Percentiles rank a stretch among this genome's conserved stretches.
These are phyloP conservation scores for Gymnosoma rotundatum DNA, from an alignment of 2,888 invertebrate genomes.

Conservation along the genomic window DNA sequence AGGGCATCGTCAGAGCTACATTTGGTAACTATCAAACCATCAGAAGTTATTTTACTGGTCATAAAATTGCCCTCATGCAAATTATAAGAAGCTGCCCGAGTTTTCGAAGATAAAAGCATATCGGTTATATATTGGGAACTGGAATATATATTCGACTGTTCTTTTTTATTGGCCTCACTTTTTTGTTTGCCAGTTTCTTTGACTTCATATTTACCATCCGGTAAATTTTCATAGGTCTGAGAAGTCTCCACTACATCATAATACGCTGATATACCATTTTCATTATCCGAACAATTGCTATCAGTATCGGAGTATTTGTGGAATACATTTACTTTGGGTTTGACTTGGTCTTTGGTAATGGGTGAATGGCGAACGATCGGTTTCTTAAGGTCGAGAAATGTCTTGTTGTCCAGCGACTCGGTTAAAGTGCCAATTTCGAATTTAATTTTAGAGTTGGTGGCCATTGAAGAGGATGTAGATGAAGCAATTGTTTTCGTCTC, in stretches of 20 bases:
- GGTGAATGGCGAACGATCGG: slow-evolving; percentile 85
- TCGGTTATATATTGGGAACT: slow-evolving; percentile 82
- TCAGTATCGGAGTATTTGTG: slow-evolving; percentile 85
- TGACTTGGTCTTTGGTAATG: slow-evolving; percentile 86
- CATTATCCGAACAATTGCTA: slow-evolving; percentile 85
- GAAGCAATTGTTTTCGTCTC: slow-evolving; percentile 69
- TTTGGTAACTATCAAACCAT: slow-evolving; percentile 82
- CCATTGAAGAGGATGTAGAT: slow-evolving; percentile 18
- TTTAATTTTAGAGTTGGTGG: slow-evolving; percentile 78
- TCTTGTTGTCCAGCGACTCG: slow-evolving; percentile 77
- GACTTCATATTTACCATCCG: slow-evolving; percentile 79
- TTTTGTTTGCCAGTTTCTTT: slow-evolving; percentile 69
- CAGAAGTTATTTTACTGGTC: slow-evolving; percentile 82
- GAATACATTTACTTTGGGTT: slow-evolving; percentile 86
- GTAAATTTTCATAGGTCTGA: slow-evolving; percentile 80
- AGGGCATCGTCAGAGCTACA: slow-evolving; percentile 82
- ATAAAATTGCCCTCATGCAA: slow-evolving; percentile 82
- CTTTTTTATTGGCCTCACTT: slow-evolving; percentile 13
- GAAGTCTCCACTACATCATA: slow-evolving; percentile 82
- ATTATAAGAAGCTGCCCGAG: slow-evolving; percentile 81
- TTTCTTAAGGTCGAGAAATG: slow-evolving; percentile 82
- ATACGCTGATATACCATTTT: slow-evolving; percentile 82
- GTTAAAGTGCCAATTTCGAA: slow-evolving; percentile 79
- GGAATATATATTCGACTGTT: slow-evolving; percentile 73
- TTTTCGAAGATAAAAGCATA: slow-evolving; percentile 81